Percentiles rank a stretch among this genome's conserved stretches.
Conservation (phyloP, 2,888 invertebrate species). For the Archips xylosteana region DNA sequence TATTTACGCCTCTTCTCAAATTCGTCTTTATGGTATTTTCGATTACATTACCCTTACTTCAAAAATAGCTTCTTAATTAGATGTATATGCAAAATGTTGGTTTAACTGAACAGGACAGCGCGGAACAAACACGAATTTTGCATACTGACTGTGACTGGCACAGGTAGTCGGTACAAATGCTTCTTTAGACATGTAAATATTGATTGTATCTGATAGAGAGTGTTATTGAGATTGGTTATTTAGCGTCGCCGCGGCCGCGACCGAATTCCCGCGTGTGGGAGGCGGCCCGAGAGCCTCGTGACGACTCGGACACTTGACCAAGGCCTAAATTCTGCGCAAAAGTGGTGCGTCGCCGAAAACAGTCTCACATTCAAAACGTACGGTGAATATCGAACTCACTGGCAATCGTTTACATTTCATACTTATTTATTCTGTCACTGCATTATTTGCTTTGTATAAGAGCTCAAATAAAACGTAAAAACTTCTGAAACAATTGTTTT, state of each 20-base stretch:
- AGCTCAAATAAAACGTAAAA: neutral
- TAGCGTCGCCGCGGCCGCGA: constrained; percentile 25
- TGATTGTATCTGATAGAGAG: constrained; percentile 19
- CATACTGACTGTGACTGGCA: neutral
- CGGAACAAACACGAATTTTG: constrained; percentile 6
- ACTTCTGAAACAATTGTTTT: neutral
- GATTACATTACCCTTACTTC: too few species aligned
- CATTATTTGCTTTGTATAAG: neutral
- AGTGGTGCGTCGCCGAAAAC: constrained; percentile 14
- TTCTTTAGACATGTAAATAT: neutral
- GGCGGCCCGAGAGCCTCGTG: constrained; percentile 12
- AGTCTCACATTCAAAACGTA: neutral
- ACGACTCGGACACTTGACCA: constrained; percentile 51
- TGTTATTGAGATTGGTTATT: constrained; percentile 22
- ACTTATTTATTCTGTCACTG: neutral
- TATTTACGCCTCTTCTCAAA: neutral
- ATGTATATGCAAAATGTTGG: neutral
- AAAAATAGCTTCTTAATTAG: neutral
- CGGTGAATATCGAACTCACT: neutral
- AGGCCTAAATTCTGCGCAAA: constrained; percentile 64
- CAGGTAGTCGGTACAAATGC: neutral
- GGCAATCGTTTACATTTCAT: neutral
- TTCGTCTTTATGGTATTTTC: neutral
- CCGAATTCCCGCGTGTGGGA: constrained; percentile 26
- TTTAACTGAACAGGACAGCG: neutral